phyloP scores from a whole-genome alignment of 2,888 invertebrate species.

The Chaetoderma sp. region DNA sequence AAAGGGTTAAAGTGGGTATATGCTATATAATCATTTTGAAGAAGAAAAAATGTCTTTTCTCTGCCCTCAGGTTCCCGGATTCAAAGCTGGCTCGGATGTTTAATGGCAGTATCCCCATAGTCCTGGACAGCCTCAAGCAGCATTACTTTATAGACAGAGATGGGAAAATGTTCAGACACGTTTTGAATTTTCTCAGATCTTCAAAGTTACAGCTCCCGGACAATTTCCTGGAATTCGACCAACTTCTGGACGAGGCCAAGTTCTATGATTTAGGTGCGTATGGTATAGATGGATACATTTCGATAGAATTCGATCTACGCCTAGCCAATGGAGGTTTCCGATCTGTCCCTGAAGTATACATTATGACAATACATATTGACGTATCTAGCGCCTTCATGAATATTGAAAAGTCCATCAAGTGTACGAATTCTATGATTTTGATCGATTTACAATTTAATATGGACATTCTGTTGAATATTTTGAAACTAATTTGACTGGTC shows the following conservation, averaged over 20 bases:
- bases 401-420: too few species aligned
- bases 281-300: constrained; percentile 36
- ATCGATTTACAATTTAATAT: too few species aligned
- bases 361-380: too few species aligned
- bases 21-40: too few species aligned
- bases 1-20: too few species aligned
- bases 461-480: too few species aligned
- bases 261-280: constrained; percentile 84
- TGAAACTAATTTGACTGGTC: too few species aligned
- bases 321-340: too few species aligned
- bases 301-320: constrained; percentile 19
- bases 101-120: constrained; percentile 94
- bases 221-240: constrained; percentile 87
- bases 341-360: too few species aligned
- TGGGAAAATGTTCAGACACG: constrained; percentile 97
- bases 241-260: constrained; percentile 89
- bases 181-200: constrained; percentile 95
- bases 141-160: constrained; percentile 99
- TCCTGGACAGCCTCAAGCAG: constrained; percentile 94
- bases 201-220: constrained; percentile 87
- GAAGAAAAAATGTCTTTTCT: too few species aligned
- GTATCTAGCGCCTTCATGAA: too few species aligned
- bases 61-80: constrained; percentile 88
- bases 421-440: too few species aligned
- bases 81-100: constrained; percentile 92